Conservation (phyloP, 2,888 invertebrate genomes). For the Polymixis lichenea region DNA sequence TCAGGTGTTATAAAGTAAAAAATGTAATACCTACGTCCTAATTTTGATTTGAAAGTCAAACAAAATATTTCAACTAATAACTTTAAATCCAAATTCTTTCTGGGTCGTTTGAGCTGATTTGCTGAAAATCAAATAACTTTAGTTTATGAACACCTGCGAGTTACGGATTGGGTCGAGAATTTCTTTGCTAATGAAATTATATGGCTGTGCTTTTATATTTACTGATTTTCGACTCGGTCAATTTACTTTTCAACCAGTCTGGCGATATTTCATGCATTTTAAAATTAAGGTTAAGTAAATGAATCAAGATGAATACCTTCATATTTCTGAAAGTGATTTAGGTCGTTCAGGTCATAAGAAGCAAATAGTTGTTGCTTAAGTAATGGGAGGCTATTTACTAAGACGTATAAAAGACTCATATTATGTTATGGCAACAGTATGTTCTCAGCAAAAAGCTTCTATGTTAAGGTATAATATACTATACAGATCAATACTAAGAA, state of each 20-base stretch:
- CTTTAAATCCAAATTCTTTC: slow-evolving; percentile 35
- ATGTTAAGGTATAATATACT: neutral
- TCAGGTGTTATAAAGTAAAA: neutral
- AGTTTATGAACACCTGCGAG: slow-evolving; percentile 55
- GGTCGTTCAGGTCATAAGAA: neutral
- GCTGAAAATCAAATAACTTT: slow-evolving; percentile 51
- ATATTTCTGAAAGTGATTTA: neutral
- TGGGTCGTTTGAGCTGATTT: slow-evolving; percentile 49
- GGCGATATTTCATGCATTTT: slow-evolving; percentile 15
- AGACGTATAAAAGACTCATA: neutral
- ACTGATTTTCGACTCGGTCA: slow-evolving; percentile 34
- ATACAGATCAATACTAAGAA: neutral
- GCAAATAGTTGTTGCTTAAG: neutral
- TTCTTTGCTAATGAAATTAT: slow-evolving; percentile 49
- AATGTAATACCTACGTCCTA: neutral
- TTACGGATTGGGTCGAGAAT: slow-evolving; percentile 38
- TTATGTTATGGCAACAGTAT: neutral
- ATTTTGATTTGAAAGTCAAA: slow-evolving; percentile 27
- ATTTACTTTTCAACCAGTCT: slow-evolving; percentile 35
- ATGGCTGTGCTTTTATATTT: slow-evolving; percentile 25
- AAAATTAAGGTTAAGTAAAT: slow-evolving; percentile 20
- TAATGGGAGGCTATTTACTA: neutral
- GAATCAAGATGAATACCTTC: no score
- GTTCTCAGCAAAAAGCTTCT: neutral
- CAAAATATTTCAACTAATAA: slow-evolving; percentile 23